Evolutionary conservation across 1,140 invertebrate genomes (phyloP).

Genomic region (Leptopilina clavipes): DNA sequence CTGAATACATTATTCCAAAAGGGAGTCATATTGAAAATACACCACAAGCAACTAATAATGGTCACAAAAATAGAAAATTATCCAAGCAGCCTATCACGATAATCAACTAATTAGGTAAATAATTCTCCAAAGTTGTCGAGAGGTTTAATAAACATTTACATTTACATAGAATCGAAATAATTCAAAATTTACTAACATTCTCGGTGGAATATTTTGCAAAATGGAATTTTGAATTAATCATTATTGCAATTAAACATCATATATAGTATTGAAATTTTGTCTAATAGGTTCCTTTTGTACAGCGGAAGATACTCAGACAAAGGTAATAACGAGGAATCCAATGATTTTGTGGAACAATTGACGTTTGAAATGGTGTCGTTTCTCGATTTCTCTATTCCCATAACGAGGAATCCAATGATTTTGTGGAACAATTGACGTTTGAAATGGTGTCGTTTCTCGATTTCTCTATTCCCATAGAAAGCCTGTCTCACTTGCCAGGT

Average conservation of each 20-base stretch:
- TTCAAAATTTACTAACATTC: too few species aligned
- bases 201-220: not conserved
- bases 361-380: constrained; percentile 5
- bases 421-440: constrained; percentile 8
- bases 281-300: constrained; percentile 9
- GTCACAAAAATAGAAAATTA: too few species aligned
- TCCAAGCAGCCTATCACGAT: too few species aligned
- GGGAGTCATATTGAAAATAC: too few species aligned
- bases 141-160: too few species aligned
- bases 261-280: not conserved
- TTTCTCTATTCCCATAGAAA: constrained; percentile 3
- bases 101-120: too few species aligned
- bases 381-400: not conserved
- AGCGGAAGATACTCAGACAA: not conserved
- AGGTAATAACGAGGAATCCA: not conserved
- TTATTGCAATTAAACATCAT: not conserved
- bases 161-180: too few species aligned
- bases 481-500: not conserved
- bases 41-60: too few species aligned
- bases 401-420: not conserved
- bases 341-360: constrained; percentile 11
- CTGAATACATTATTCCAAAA: too few species aligned
- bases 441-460: constrained; percentile 1
- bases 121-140: too few species aligned
- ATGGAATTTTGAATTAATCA: not conserved